Evolutionary conservation across 2,797 vertebrate genomes (phyloP), one percentile per base, ranked within the genome.

Genomic region (Strix occidentalis): DNA sequence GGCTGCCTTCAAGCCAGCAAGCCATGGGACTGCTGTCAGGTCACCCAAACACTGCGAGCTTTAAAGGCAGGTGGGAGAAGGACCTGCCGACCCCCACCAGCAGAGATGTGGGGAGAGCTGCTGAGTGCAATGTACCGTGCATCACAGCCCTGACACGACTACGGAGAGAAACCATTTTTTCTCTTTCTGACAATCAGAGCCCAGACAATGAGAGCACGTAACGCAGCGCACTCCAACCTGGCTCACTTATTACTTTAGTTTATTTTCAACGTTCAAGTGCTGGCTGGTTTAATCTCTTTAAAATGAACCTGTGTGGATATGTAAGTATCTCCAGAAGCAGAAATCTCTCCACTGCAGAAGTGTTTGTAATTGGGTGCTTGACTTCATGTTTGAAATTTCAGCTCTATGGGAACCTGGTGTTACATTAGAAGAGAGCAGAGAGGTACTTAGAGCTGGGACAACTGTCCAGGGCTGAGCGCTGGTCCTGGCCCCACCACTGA

Each of bases 61-160:
- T 85, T 72, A 24, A 51, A 60, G 46, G 46, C 16, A 61, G 46
- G 18, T 83, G 37, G n/a, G 58, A 86, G 68, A 65, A 54, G 41
- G 15, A 64, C 11, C 20, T 0, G 0, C 9, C 0, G 2, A 60
- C 12, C n/a, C 29, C 26, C 43, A 54, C 4, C 33, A 33, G 28
- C 0, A 53, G 69, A 74, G 51, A 57, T 50, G 21, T 58, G 21
- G 25, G 41, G 39, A 58, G 35, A 66, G 66, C 50, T 79, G 24
- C 58, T 86, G 72, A 64, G 63, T 39, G 37, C 37, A 16, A 4
- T 23, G 58, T 60, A 51, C 33, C 0, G 1, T 46, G 31, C 16
- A 23, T 80, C 85, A 77, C 1, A 4, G 37, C 51, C 57, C 83
- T 51, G 57, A 63, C 53, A 74, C 5, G 1, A 16, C 11, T 21